These are phyloP conservation scores for Rotaria sp. DNA, from an alignment of 2,888 invertebrate species.

Conservation along the genomic window DNA sequence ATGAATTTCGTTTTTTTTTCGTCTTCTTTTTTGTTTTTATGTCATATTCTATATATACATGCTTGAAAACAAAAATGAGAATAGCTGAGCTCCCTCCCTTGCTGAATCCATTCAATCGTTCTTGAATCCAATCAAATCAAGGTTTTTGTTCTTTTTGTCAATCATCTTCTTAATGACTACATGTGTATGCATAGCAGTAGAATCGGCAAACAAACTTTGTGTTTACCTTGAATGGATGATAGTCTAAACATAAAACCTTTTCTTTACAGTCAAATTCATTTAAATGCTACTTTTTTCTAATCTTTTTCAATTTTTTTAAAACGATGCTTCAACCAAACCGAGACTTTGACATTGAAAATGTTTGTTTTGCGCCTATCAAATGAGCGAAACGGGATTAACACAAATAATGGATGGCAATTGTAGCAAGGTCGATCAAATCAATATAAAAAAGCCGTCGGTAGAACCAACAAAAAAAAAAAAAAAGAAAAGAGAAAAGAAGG, in stretches of 20 bases:
- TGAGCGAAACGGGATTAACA: background rate
- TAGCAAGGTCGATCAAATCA: background rate
- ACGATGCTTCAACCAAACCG: background rate
- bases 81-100: background rate
- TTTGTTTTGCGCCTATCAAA: background rate
- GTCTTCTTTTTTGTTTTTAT: background rate
- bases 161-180: too few relatives aligned
- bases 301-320: too few relatives aligned
- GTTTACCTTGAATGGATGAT: background rate
- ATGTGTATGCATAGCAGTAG: too few relatives aligned
- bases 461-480: background rate
- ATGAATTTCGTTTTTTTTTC: background rate
- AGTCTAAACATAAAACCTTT: background rate
- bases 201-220: background rate
- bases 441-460: background rate
- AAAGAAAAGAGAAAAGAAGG: background rate
- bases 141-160: too few relatives aligned
- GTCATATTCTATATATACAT: background rate
- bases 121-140: too few relatives aligned
- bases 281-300: background rate
- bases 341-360: background rate
- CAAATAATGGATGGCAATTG: background rate
- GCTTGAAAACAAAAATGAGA: background rate
- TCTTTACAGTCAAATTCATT: background rate
- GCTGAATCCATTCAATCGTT: background rate